Base-by-base conservation (phyloP, 2,888 invertebrate genomes). In the Lysandra coridon region DNA sequence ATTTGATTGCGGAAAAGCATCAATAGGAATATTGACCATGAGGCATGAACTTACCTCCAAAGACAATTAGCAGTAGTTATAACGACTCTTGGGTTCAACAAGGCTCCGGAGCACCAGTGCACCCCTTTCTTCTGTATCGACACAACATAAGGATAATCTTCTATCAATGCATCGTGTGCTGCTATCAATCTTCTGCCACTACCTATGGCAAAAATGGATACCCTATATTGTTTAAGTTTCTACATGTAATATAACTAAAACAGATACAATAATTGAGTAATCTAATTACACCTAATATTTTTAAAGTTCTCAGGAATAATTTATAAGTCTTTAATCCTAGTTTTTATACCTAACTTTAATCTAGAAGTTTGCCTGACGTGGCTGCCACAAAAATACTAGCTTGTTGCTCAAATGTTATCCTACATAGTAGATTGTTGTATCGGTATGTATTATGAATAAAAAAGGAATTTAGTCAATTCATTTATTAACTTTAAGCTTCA, bases 21-120 rank as follows among this genome's bases (percentile, higher is more conserved):
- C 5, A 74, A 74, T 3, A 74, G 14, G 4, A 78, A 69, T n/a
- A 49, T 17, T 57, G 60, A 73, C 37, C 23, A 14, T 33, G 23
- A 23, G 23, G 23, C 23, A 23, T 23, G n/a, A 69, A 91, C 92
- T 92, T 84, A 94, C 94, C 91, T 94, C 94, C 94, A 94, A 82
- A 94, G 83, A 83, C 94, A 94, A 84, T 93, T 94, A 1, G 94
- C 94, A 1, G 94, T 93, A 37, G 93, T 92, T 81, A 94, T 89
- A 64, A 91, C 88, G 1, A 94, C 80, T 5, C 89, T 87, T 5
- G 85, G 91, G 80, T 92, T 93, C 33, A 94, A 86, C 49, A 94
- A 79, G 4, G 94, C 92, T 1, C 94, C 94, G 0, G 91, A 83
- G 81, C 94, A 94, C 94, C 94, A 94, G 80, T 94, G 94, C 81